phyloP scores from a whole-genome alignment of 2,113 vertebrate species.

The Lanius collurio region DNA sequence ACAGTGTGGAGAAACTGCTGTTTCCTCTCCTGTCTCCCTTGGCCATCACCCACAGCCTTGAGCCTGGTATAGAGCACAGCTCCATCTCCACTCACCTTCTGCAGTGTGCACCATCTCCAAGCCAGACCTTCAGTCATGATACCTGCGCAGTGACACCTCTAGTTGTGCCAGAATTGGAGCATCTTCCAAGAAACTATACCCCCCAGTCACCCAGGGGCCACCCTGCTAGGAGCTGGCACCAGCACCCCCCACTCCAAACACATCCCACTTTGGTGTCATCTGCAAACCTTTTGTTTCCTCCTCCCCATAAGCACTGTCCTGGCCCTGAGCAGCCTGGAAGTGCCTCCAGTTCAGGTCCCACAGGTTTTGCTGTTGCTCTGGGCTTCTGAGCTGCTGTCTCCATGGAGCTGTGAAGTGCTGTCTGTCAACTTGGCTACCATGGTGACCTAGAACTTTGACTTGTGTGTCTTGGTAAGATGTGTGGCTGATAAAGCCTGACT shows the following conservation, averaged over 20 bases:
- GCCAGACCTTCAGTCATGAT: not conserved
- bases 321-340: not conserved
- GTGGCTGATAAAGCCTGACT: not conserved
- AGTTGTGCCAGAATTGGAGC: not conserved
- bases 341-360: not conserved
- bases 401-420: rapidly evolving
- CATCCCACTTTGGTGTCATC: not conserved
- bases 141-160: not conserved
- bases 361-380: not conserved
- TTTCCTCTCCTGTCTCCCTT: not conserved
- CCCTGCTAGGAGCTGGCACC: not conserved
- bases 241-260: not conserved
- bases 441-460: not conserved
- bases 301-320: not conserved
- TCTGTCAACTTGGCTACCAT: not conserved
- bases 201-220: not conserved
- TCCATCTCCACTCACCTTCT: not conserved
- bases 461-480: not conserved
- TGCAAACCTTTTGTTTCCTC: not conserved
- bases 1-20: not conserved
- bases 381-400: not conserved
- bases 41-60: not conserved
- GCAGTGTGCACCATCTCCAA: rapidly evolving
- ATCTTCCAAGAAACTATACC: not conserved
- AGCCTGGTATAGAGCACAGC: not conserved